Evolutionary conservation across 2,113 vertebrate genomes (phyloP), one percentile per base, ranked within the genome.

Genomic region (Gnathochromis pfefferi): DNA sequence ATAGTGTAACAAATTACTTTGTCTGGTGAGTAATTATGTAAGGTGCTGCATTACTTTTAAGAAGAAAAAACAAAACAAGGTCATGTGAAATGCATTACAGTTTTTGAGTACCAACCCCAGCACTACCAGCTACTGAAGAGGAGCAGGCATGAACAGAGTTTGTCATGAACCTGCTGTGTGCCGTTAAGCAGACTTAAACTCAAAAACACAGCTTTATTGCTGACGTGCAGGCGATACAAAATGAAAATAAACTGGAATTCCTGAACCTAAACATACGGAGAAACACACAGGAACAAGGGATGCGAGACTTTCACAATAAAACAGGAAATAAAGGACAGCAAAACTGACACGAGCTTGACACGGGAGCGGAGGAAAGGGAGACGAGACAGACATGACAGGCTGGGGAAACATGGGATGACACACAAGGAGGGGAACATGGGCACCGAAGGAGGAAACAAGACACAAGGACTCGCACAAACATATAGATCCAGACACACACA

Each of bases 331-430:
- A n/a, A 63, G 58, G 58, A 63, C 1, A 0, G 1, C 58, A 63
- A 63, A 7, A 65, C 31, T 65, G 60, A 65, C 9, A 65, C 17
- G 1, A 63, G 4, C 31, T 7, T 63, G 58, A 63, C 17, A 35
- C 6, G 1, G 6, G 0, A 35, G 9, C 0, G 0, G 31, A 65
- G 6, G 60, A 35, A 35, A 65, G 0, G 2, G 31, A 0, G 31
- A 2, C 17, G 1, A 65, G 60, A n/a, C 17, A n/a, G 9, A 35
- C 10, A 35, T 12, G 60, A 63, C 2, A 63, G 58, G 9, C 17
- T 35, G 58, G 58, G 58, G 31, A 35, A 35, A 35, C 28, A 35
- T 7, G 28, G 58, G 58, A 63, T 11, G 16, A 35, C 58, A 63
- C 31, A 35, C 17, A 63, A 63, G 58, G 58, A 63, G 58, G 55